Conservation (phyloP, 2,113 vertebrate genomes). For the Chamaea fasciata region DNA sequence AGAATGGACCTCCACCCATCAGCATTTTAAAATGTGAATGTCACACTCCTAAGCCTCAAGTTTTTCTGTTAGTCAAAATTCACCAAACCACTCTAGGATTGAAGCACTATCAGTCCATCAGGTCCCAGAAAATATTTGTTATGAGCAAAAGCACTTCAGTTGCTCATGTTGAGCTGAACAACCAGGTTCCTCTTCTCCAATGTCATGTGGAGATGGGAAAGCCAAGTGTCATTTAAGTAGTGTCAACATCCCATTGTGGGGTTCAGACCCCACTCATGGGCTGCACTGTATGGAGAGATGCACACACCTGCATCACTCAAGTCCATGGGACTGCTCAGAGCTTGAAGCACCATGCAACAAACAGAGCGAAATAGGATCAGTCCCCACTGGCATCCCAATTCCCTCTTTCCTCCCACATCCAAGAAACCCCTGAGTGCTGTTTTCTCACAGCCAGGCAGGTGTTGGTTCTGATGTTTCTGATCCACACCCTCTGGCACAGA, state of each 20-base stretch:
- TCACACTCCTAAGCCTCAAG: not conserved
- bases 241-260: fast-evolving
- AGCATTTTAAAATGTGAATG: not conserved
- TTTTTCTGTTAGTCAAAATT: not conserved
- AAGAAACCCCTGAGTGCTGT: fast-evolving
- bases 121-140: not conserved
- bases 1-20: not conserved
- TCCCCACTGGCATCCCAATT: fast-evolving
- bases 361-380: not conserved
- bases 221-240: not conserved
- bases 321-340: fast-evolving
- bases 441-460: not conserved
- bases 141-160: not conserved
- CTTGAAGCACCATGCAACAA: fast-evolving
- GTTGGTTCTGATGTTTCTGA: not conserved
- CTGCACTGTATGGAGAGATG: fast-evolving
- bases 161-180: not conserved
- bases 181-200: not conserved
- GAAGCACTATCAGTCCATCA: not conserved
- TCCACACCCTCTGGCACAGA: not conserved
- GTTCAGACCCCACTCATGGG: fast-evolving
- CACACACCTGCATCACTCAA: not conserved
- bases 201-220: fast-evolving
- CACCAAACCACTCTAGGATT: not conserved
- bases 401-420: not conserved